Base-by-base conservation (phyloP, 2,888 invertebrate species). In the Tipula confusa region DNA sequence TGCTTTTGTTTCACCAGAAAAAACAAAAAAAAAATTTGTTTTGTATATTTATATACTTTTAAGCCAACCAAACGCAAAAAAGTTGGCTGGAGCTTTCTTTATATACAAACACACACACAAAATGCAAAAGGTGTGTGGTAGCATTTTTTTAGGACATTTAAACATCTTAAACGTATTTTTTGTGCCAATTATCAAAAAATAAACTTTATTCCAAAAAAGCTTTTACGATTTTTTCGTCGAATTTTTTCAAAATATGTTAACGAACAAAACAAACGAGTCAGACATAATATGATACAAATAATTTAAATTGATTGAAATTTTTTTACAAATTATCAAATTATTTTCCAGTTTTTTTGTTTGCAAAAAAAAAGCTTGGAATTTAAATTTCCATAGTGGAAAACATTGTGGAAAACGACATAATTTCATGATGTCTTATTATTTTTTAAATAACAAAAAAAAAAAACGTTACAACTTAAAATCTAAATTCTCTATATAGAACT, bases 241-340 rank as follows among this genome's bases (percentile, higher is more conserved):
- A n/a, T n/a, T n/a, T n/a, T n/a, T n/a, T n/a, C n/a, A n/a, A n/a
- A n/a, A n/a, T 64, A 64, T 64, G 9, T 64, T 64, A 64, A 24
- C 24, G 64, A 24, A 24, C 7, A 64, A 7, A 64, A 64, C 64
- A 64, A 64, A 64, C 11, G 64, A 64, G 64, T 64, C 18, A 24
- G 24, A 24, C 24, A 24, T 64, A 64, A 64, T 24, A 18, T 1
- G 24, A 64, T n/a, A n/a, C n/a, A 64, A 64, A 64, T 24, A 24
- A 64, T 64, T 64, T 64, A 64, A 64, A 64, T 64, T 64, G 64
- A 64, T 64, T 64, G 64, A 64, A 64, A 64, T 24, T 64, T 64
- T 64, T n/a, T n/a, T 64, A 6, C 24, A 24, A 64, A 64, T 64
- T 18, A 64, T 24, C 64, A 24, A 64, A 24, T 64, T 64, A 24